Evolutionary conservation across 1,140 invertebrate genomes (phyloP).

Genomic region (Temnothorax nylanderi): DNA sequence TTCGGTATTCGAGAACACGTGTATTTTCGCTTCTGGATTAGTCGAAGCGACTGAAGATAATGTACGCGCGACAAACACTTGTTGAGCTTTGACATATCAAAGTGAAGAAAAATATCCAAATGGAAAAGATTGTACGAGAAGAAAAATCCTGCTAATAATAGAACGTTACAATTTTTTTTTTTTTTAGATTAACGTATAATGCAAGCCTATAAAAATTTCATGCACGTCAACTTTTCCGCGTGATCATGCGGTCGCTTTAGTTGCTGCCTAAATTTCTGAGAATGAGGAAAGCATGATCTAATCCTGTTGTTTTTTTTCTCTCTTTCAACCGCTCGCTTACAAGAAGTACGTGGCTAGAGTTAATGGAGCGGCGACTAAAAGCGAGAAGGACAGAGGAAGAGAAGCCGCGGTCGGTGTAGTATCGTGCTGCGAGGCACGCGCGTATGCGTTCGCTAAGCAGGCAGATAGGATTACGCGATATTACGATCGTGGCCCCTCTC

Average conservation of each 20-base stretch:
- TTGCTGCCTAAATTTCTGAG: background rate
- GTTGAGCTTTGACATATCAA: background rate
- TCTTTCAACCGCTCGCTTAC: background rate
- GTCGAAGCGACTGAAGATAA: background rate
- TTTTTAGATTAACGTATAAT: background rate
- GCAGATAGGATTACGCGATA: conserved; percentile 62
- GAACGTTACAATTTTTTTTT: background rate
- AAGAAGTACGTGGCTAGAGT: conserved; percentile 3
- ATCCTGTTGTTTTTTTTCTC: conserved; percentile 1
- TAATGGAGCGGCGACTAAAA: conserved; percentile 20
- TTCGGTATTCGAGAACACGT: background rate
- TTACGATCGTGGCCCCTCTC: conserved; percentile 40
- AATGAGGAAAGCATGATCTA: conserved; percentile 25
- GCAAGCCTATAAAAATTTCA: background rate
- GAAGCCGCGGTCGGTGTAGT: conserved; percentile 19
- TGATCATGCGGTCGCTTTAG: background rate
- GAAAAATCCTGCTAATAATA: background rate
- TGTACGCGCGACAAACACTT: background rate
- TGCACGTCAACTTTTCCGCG: background rate
- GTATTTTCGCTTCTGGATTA: background rate
- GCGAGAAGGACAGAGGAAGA: background rate
- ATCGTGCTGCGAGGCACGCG: conserved; percentile 22
- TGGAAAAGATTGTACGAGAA: background rate
- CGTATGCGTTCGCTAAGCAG: conserved; percentile 48
- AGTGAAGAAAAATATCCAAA: background rate